Base-by-base conservation (phyloP, 1,140 invertebrate genomes). In the Metopolophium dirhodum region DNA sequence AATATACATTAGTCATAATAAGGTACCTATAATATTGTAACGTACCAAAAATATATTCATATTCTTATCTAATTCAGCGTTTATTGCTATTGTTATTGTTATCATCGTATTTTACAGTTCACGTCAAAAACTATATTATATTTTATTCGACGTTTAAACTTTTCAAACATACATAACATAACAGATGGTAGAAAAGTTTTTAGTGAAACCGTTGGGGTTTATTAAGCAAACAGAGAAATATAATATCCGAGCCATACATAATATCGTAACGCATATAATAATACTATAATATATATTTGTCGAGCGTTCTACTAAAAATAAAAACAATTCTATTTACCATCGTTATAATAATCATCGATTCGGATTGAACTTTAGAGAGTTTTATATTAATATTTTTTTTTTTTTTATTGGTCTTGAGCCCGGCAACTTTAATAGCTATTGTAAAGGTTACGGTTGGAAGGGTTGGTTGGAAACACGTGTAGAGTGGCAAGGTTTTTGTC, bases 131-230 rank as follows among this genome's bases (percentile, higher is more conserved):
- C 7, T 9, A 22, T 35, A 35, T 88, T 88, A 23, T 22, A 54
- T 88, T 35, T n/a, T 35, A 51, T 88, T 88, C 18, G 87, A 88
- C 87, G 49, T 88, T 88, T 51, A 88, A 88, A 88, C 87, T 88
- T 88, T 88, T 51, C n/a, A 51, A 88, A 49, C n/a, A 20, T n/a
- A 77, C n/a, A 61, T 11, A n/a, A 18, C 6, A n/a, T 77, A 54
- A 88, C 87, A 88, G 87, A 49, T 54, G 87, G 47, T 22, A 22
- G 47, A 49, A 88, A 88, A 49, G 47, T 88, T 88, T 88, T 88
- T 14, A 0, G 30, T 23, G 47, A 51, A 88, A 54, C 30, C 47
- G 49, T 35, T 23, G 2, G n/a, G n/a, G n/a, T 86, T 51, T 51
- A 88, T 51, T 51, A 54, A 54, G 30, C 54, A 51, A 88, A 88